These are phyloP conservation scores for Alaudala cheleensis DNA, from an alignment of 2,113 vertebrate species.

Conservation along the genomic window DNA sequence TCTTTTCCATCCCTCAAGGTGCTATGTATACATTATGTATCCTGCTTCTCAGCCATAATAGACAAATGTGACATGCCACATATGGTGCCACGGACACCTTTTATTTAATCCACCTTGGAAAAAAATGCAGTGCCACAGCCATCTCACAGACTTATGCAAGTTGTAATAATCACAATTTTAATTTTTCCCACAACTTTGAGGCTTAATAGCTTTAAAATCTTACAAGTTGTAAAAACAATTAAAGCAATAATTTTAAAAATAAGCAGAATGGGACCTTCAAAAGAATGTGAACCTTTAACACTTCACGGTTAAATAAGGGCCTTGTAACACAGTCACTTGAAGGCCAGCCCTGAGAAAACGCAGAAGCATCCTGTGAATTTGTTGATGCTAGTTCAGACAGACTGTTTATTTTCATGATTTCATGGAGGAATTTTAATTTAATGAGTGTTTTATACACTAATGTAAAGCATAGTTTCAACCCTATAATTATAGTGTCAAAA, in stretches of 20 bases:
- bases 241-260: constrained; percentile 84
- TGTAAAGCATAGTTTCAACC: constrained; percentile 87
- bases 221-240: constrained; percentile 88
- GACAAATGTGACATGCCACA: background rate
- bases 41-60: constrained; percentile 21
- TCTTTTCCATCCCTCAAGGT: constrained; percentile 11
- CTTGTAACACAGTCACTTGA: constrained; percentile 70
- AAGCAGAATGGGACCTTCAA: constrained; percentile 78
- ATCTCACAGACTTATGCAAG: constrained; percentile 36
- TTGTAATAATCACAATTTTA: constrained; percentile 69
- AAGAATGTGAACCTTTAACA: constrained; percentile 85
- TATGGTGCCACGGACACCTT: background rate
- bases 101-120: constrained; percentile 12
- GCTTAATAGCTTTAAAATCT: constrained; percentile 87
- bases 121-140: background rate
- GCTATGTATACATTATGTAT: background rate
- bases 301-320: constrained; percentile 78
- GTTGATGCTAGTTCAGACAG: constrained; percentile 90
- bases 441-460: constrained; percentile 90
- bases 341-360: constrained; percentile 82
- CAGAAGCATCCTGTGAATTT: constrained; percentile 88
- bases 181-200: constrained; percentile 80
- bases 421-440: constrained; percentile 98
- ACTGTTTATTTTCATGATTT: constrained; percentile 99
- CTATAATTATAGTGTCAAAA: constrained; percentile 95